These are phyloP conservation scores for Microtus pennsylvanicus DNA, from an alignment of 2,113 vertebrate genomes.

Conservation along the genomic window DNA sequence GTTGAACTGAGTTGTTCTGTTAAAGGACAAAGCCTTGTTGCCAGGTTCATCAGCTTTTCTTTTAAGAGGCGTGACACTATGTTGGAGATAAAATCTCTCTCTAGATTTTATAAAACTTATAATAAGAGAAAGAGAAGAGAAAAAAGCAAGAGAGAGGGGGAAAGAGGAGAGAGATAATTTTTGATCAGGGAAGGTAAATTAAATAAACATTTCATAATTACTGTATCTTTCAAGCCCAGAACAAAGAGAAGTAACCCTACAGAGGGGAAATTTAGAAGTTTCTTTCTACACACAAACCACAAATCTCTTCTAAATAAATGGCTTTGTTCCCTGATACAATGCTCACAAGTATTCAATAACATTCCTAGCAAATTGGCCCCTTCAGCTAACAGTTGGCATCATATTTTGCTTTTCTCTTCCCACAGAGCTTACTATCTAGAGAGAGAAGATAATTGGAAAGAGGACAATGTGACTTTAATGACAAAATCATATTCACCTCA, in stretches of 20 bases:
- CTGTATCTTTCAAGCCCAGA: neutral
- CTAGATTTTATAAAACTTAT: neutral
- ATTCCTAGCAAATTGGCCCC: neutral
- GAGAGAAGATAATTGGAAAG: conserved; percentile 55
- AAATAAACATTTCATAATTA: neutral
- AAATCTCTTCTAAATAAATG: conserved; percentile 2
- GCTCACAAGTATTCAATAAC: neutral
- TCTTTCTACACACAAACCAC: neutral
- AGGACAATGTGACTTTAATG: conserved; percentile 54
- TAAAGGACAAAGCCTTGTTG: neutral
- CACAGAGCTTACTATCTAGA: neutral
- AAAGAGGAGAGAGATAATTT: neutral
- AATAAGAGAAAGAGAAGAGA: neutral
- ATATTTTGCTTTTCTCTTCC: neutral
- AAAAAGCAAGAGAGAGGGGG: neutral
- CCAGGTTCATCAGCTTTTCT: neutral
- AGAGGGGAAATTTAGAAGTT: neutral
- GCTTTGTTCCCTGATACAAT: neutral
- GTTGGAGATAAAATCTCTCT: neutral
- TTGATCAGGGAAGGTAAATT: neutral
- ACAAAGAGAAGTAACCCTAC: neutral
- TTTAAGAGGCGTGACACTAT: neutral
- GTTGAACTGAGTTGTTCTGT: neutral
- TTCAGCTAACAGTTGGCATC: neutral
- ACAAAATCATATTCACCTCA: conserved; percentile 61